Evolutionary conservation across 2,797 vertebrate genomes (phyloP), one percentile per base, ranked within the genome.

Genomic region (Dermochelys coriacea): DNA sequence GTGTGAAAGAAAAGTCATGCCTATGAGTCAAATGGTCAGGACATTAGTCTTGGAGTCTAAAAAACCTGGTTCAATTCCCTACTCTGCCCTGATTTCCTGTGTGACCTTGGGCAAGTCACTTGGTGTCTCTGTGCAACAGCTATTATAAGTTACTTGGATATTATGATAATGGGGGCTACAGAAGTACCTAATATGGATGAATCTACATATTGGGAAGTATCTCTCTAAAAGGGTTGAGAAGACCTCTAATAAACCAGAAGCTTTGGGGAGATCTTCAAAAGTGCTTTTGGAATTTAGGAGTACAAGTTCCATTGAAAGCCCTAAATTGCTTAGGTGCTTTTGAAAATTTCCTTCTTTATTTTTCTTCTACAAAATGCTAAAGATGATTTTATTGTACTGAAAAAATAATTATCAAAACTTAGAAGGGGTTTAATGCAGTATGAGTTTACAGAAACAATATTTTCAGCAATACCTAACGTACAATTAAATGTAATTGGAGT

Each of bases 401-500:
- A 85, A 91, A 95, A 94, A 82, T 45, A 61, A 88, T 78, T 31
- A 34, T 23, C 1, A 51, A 52, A 27, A 15, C 45, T 80, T 29
- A 71, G 2, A 37, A 91, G 64, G 19, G 61, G 37, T 10, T 87
- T 80, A 82, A 86, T 12, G 57, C 3, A n/a, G 50, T 84, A 86
- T 91, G 18, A 78, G 4, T 87, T 85, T 92, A 90, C 75, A 88
- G n/a, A 87, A 52, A 8, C 6, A 61, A 89, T 11, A 19, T 88
- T 89, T 93, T 88, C 59, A 77, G 9, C 75, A 85, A 49, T 4
- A 61, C 0, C 21, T 71, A 23, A 50, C 25, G 23, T 34, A 87
- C 85, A 89, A 92, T 87, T 84, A 96, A 95, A 82, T 37, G 4
- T 10, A 18, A 86, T 92, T 90, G 34, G 6, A 84, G 1, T 82